These are phyloP conservation scores for Campylomormyrus tamandua DNA, from an alignment of 2,113 vertebrate species.

Conservation along the genomic window DNA sequence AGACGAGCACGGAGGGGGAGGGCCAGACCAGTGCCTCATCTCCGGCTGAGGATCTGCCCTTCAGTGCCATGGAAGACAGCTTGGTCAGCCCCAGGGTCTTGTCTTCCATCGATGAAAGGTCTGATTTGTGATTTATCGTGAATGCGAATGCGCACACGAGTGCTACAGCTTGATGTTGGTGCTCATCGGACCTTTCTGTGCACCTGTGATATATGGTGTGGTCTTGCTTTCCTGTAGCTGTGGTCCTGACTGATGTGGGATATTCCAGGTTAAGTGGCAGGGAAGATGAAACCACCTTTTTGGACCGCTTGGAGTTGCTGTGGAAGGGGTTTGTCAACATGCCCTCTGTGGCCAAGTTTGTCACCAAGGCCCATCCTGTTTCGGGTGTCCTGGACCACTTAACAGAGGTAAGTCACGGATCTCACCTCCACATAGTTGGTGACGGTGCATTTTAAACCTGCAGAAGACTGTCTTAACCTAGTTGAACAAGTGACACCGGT, in stretches of 20 bases:
- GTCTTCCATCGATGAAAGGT: slow-evolving; percentile 54
- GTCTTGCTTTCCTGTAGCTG: background rate
- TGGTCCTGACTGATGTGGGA: background rate
- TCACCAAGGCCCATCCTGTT: slow-evolving; percentile 89
- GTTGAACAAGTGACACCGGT: background rate
- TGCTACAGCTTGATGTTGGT: background rate
- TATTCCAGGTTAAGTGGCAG: slow-evolving; percentile 51
- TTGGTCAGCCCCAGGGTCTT: slow-evolving; percentile 64
- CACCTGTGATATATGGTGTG: background rate
- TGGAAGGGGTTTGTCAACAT: slow-evolving; percentile 97
- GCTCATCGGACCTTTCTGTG: background rate
- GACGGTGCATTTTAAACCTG: background rate
- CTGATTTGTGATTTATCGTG: background rate
- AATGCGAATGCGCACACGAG: background rate
- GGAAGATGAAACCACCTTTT: slow-evolving; percentile 82
- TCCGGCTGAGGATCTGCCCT: slow-evolving; percentile 69
- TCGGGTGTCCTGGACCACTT: slow-evolving; percentile 86
- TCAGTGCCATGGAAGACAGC: slow-evolving; percentile 79
- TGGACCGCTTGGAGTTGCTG: slow-evolving; percentile 74
- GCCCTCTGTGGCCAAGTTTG: slow-evolving; percentile 88
- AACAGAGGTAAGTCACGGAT: slow-evolving; percentile 68
- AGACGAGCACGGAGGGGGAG: slow-evolving; percentile 76
- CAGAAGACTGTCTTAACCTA: background rate
- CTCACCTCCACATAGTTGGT: background rate
- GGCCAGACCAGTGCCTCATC: slow-evolving; percentile 56